Base-by-base conservation (phyloP, 2,113 vertebrate genomes). In the Phyllostomus hastatus region DNA sequence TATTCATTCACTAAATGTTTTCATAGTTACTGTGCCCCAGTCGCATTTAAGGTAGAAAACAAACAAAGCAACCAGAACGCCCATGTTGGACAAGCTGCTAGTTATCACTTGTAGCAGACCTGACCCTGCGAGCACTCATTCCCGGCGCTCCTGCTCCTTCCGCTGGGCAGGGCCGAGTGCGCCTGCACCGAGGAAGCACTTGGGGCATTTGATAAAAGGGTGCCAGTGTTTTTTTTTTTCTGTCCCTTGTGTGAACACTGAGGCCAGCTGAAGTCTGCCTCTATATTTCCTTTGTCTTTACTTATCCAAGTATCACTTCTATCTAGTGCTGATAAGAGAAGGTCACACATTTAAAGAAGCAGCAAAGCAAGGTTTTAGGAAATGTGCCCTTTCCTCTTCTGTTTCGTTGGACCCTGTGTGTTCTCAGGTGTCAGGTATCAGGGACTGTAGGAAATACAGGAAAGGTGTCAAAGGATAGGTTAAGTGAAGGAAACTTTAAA, bases 121-220 rank as follows among this genome's bases (percentile, higher is more conserved):
- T 57, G 22, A 31, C 3, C 12, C 67, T 26, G 11, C 3, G 19
- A 26, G 59, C 10, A 0, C 22, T 19, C 46, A 11, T 22, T 8
- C 38, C 20, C 5, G 0, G 0, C 8, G 0, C 26, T 48, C 24
- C 26, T 1, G 22, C 67, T 2, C 8, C 69, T 11, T 16, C 2
- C 50, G 4, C 1, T 2, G 22, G 14, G 41, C 41, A 24, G 43
- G 17, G 20, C 41, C 20, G 9, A 10, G 57, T 28, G 28, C 6
- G 10, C 20, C 7, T 31, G 64, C 12, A 28, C 43, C 3, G 1
- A 70, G 90, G 33, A 84, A 3, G 26, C 12, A 12, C 66, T 28
- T 17, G 8, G 24, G 35, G 14, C 59, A 1, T 57, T 67, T 5
- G n/a, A 78, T n/a, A 7, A 61, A 33, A n/a, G 1, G 5, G 38